Percentiles rank a stretch among this genome's conserved stretches.
These are phyloP conservation scores for Serilophus lunatus DNA, from an alignment of 2,113 vertebrate species.

Conservation along the genomic window DNA sequence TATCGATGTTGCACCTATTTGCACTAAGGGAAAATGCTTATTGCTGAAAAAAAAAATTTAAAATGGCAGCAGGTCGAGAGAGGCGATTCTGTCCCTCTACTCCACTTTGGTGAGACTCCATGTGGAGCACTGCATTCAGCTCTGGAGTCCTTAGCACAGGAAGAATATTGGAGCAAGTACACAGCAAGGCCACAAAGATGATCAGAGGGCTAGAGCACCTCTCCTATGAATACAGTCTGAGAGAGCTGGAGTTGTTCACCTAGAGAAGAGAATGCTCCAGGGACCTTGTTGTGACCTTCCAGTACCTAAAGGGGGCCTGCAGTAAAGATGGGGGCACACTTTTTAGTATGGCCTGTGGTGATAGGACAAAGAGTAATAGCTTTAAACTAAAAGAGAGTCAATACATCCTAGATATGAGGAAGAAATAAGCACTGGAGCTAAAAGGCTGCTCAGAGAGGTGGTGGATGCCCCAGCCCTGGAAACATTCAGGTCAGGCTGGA, in stretches of 20 bases:
- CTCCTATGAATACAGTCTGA: neutral
- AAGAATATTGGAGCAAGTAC: neutral
- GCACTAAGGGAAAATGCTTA: neutral
- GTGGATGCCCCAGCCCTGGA: neutral
- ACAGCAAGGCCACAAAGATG: neutral
- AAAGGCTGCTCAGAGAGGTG: neutral
- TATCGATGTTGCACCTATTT: neutral
- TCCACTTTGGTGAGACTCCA: neutral
- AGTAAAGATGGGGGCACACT: accelerated
- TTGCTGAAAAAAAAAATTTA: neutral
- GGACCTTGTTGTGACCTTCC: neutral
- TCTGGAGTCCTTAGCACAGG: neutral
- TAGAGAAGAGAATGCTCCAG: neutral
- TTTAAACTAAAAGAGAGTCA: neutral
- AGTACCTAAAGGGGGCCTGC: neutral
- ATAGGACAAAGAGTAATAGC: neutral
- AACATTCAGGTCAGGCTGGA: neutral
- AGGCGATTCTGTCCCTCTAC: neutral
- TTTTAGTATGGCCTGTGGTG: neutral
- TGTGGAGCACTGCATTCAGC: neutral
- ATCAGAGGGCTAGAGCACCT: neutral
- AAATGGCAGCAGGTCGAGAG: neutral
- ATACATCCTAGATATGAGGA: neutral
- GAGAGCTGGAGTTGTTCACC: neutral
- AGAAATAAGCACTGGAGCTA: neutral